Base-by-base conservation (phyloP, 2,888 invertebrate genomes). In the Leucophora obtusa region DNA sequence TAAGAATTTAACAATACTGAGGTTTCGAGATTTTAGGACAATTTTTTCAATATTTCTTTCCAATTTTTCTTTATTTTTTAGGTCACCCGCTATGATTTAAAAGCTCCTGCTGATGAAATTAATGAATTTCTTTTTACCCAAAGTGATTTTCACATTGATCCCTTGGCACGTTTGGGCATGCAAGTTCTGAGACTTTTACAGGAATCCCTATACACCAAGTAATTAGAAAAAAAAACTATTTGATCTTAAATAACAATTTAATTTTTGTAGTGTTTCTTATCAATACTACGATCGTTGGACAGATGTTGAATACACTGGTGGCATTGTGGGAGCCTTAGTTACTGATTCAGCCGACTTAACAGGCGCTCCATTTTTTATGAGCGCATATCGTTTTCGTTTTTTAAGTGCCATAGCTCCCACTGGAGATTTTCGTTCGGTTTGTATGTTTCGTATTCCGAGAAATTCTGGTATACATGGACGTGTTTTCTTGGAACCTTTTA, bases 401-500 rank as follows among this genome's bases (percentile, higher is more conserved):
- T 17, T 86, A 0, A 75, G 74, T n/a, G 43, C 84, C 1, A 74
- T 87, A 14, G 65, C 83, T 10, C 82, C 85, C 17, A 75, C 85
- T 6, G 82, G 84, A 0, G 74, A 84, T 1, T 89, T 89, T 70
- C 89, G 87, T 51, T 90, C 91, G 9, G 89, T 90, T 75, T 92
- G 93, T 83, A 88, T 93, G 58, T 93, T 93, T 86, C 92, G 92
- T 7, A 92, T 92, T 17, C 93, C 93, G 0, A 91, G 92, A 8
- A 89, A 93, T 82, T 85, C 87, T 1, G 93, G 93, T 0, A 91
- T 92, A 24, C 91, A 93, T 0, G 91, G 91, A 47, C 92, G 92
- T 78, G 91, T 93, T 11, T 93, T 93, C 83, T 87, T 91, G n/a
- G 87, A 92, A 47, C 93, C 93, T 0, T 93, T 93, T 84, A 90